Base-by-base conservation (phyloP, 1,140 invertebrate genomes). In the Marisa cornuarietis region DNA sequence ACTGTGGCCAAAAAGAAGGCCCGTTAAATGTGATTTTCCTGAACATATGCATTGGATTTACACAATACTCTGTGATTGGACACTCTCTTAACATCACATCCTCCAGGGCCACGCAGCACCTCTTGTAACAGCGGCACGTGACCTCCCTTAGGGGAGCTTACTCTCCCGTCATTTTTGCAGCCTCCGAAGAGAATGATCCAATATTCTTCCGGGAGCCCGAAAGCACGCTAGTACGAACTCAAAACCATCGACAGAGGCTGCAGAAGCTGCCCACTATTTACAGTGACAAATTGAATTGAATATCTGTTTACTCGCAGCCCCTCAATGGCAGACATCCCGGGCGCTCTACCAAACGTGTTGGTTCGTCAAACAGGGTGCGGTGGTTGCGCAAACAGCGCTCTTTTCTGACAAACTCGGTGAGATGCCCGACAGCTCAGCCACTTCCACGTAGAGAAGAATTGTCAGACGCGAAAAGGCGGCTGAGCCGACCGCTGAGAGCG, bases 251-350 rank as follows among this genome's bases (percentile, higher is more conserved):
- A 49, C 49, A 69, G 31, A 76, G 58, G 31, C 73, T 71, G 49
- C 24, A 14, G 31, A 79, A 62, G 22, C 62, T 62, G n/a, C 22
- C 26, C n/a, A 71, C 72, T 76, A 76, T 80, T 80, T 76, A 80
- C 79, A 80, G 73, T 76, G 79, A 74, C 79, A 80, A 80, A 80
- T 80, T 80, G 79, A 80, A 80, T 80, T 80, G 79, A 80, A 63
- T 80, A 76, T 80, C 79, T 80, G 79, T 80, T 80, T 80, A 80
- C 79, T 24, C 65, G 49, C 51, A 18, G 49, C 20, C 54, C 62
- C 51, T 80, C 72, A 80, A 80, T 80, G 75, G 49, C 51, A 58
- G 42, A 52, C 24, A 62, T 76, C 49, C 18, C 13, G 24, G 31
- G 26, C 24, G 24, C 42, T 63, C 26, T 73, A 26, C 72, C 31